Conservation (phyloP, 2,888 invertebrate genomes). For the Thera britannica region DNA sequence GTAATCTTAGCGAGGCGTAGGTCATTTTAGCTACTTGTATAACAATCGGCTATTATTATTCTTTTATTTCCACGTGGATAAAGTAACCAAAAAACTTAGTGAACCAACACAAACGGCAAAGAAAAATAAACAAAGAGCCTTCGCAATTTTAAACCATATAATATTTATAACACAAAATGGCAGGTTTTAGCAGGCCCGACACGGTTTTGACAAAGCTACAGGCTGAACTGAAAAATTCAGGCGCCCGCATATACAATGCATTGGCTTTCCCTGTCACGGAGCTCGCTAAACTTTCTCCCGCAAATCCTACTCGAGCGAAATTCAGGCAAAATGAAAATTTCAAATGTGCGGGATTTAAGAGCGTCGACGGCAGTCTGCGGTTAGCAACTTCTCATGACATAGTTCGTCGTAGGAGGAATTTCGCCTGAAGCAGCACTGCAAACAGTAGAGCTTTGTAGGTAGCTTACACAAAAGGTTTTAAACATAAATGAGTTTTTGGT, state of each 20-base stretch:
- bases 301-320: slow-evolving; percentile 48
- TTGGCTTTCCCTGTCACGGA: slow-evolving; percentile 49
- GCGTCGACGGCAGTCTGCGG: slow-evolving; percentile 49
- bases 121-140: slow-evolving; percentile 13
- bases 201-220: slow-evolving; percentile 28
- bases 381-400: slow-evolving; percentile 48
- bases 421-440: slow-evolving; percentile 43
- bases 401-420: slow-evolving; percentile 50
- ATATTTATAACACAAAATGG: slow-evolving; percentile 26
- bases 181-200: slow-evolving; percentile 26
- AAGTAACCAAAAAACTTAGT: background rate
- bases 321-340: slow-evolving; percentile 54
- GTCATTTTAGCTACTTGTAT: no score
- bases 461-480: slow-evolving; percentile 33
- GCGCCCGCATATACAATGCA: slow-evolving; percentile 41
- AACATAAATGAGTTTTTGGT: slow-evolving; percentile 23
- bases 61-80: background rate
- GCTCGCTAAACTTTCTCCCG: slow-evolving; percentile 48
- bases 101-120: background rate
- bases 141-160: slow-evolving; percentile 20
- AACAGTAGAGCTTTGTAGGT: slow-evolving; percentile 35
- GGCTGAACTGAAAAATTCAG: slow-evolving; percentile 39
- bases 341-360: slow-evolving; percentile 55
- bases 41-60: background rate
- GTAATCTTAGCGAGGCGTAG: no score